A percentile compares a stretch with the other conserved stretches of the same genome.
These are phyloP conservation scores for Pionites leucogaster DNA, from an alignment of 2,113 vertebrate species.

Conservation along the genomic window DNA sequence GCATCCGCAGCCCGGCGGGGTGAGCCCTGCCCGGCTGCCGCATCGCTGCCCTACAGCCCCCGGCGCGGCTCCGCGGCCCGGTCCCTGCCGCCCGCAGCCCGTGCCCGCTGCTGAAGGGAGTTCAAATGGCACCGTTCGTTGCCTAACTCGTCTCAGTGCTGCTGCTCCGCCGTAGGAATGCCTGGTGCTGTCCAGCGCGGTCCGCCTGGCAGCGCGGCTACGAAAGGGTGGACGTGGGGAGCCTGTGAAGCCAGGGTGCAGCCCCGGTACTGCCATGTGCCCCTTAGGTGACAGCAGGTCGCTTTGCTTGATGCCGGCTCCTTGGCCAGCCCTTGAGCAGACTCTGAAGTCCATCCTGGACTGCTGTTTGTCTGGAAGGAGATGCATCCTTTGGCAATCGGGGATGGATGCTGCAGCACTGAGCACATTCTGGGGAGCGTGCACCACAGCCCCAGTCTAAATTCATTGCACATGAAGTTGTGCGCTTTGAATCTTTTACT, in stretches of 20 bases:
- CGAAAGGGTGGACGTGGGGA: neutral
- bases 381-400: neutral
- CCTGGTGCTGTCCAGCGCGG: neutral
- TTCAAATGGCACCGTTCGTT: fast-evolving
- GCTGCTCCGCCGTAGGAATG: fast-evolving
- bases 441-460: neutral
- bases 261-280: fast-evolving
- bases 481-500: neutral
- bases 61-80: neutral
- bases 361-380: neutral
- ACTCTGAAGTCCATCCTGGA: neutral
- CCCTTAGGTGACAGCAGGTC: neutral
- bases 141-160: fast-evolving
- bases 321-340: neutral
- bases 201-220: neutral
- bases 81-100: neutral
- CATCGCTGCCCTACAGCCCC: neutral
- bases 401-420: neutral
- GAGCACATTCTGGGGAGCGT: neutral
- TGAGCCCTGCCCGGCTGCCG: neutral
- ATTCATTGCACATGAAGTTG: fast-evolving
- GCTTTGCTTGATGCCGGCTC: neutral
- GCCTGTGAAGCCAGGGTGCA: neutral
- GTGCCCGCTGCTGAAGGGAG: neutral
- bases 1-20: neutral